Evolutionary conservation across 2,888 invertebrate species (phyloP).

Genomic region (Amblyjoppa proteus): DNA sequence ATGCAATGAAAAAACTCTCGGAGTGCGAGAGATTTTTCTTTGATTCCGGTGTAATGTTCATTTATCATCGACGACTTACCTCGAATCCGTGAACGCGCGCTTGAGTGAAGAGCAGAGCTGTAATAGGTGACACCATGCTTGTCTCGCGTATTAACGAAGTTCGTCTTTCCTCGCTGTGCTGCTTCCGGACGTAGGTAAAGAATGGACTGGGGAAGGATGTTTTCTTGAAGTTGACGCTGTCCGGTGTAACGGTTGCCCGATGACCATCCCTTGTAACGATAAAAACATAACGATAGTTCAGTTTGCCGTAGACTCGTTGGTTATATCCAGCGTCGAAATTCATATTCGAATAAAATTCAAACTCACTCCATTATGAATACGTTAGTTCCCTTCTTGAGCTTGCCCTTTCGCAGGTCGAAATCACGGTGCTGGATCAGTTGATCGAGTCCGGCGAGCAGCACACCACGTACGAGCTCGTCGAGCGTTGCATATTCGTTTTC

Average conservation of each 20-base stretch:
- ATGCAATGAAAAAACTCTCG: background rate
- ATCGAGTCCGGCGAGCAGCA: conserved; percentile 87
- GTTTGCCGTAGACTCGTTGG: conserved; percentile 16
- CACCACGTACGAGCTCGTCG: conserved; percentile 87
- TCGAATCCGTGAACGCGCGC: conserved; percentile 71
- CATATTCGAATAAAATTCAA: conserved; percentile 38
- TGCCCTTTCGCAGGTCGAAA: conserved; percentile 86
- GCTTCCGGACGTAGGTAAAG: conserved; percentile 87
- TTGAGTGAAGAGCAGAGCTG: conserved; percentile 87
- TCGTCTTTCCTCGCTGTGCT: conserved; percentile 86
- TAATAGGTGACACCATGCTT: conserved; percentile 87
- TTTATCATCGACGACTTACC: conserved; percentile 69
- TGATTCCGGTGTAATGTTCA: conserved; percentile 17
- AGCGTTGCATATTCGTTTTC: conserved; percentile 86
- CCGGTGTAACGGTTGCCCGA: conserved; percentile 87
- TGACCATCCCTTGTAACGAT: conserved; percentile 86
- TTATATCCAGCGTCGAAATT: background rate
- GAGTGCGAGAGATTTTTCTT: conserved; percentile 49
- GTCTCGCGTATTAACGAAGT: conserved; percentile 87
- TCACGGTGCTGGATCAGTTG: conserved; percentile 85
- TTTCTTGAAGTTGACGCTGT: conserved; percentile 88
- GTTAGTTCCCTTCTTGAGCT: conserved; percentile 84
- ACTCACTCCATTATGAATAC: conserved; percentile 86
- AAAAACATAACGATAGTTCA: conserved; percentile 27
- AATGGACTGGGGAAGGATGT: conserved; percentile 85